These are phyloP conservation scores for Thumatha senex DNA, from an alignment of 2,888 invertebrate species.

Conservation along the genomic window DNA sequence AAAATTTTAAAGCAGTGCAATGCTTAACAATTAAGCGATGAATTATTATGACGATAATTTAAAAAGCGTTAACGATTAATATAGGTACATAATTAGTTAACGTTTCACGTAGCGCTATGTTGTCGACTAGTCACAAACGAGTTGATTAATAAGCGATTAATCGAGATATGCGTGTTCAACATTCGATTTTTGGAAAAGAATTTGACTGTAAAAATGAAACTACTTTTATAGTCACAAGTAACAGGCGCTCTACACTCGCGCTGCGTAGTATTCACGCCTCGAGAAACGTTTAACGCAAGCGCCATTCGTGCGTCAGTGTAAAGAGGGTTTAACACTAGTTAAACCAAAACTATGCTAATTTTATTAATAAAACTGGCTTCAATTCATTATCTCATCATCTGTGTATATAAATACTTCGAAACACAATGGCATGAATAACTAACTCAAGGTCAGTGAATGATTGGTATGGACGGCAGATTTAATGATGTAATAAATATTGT, in stretches of 20 bases:
- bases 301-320: too few species aligned
- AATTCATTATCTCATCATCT: slow-evolving; percentile 2
- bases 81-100: slow-evolving; percentile 5
- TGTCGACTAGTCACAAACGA: slow-evolving; percentile 18
- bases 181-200: slow-evolving; percentile 11
- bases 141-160: slow-evolving; percentile 19
- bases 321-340: too few species aligned
- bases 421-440: slow-evolving; percentile 27
- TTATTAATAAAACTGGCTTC: slow-evolving; percentile 7
- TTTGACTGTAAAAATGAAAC: background rate
- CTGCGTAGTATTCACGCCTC: too few species aligned
- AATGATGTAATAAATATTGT: slow-evolving; percentile 3
- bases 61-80: slow-evolving; percentile 33
- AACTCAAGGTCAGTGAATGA: slow-evolving; percentile 18
- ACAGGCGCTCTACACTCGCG: too few species aligned
- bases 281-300: too few species aligned
- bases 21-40: slow-evolving; percentile 63
- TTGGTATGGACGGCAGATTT: slow-evolving; percentile 33
- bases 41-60: slow-evolving; percentile 38
- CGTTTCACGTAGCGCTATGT: slow-evolving; percentile 8
- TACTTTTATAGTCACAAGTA: too few species aligned
- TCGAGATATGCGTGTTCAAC: slow-evolving; percentile 16
- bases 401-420: background rate
- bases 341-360: too few species aligned
- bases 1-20: slow-evolving; percentile 63